Evolutionary conservation across 1,140 invertebrate genomes (phyloP).

Genomic region (Lepidurus arcticus): DNA sequence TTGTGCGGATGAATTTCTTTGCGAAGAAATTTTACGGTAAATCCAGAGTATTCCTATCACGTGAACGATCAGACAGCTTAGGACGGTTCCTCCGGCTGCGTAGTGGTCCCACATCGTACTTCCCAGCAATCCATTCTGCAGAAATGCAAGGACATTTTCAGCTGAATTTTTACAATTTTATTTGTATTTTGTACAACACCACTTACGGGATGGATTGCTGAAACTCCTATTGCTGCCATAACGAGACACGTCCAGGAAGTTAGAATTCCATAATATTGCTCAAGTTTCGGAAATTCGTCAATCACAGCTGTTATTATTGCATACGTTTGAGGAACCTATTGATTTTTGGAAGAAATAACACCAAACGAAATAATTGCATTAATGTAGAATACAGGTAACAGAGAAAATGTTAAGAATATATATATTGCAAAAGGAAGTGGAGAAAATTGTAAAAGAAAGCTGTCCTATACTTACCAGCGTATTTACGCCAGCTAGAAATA

Average conservation of each 20-base stretch:
- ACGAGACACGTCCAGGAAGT: neutral
- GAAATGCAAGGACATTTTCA: neutral
- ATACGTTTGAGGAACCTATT: slow-evolving; percentile 27
- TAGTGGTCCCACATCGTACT: slow-evolving; percentile 33
- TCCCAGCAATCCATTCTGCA: slow-evolving; percentile 25
- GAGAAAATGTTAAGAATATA: too few species aligned
- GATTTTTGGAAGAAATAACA: too few species aligned
- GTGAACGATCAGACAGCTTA: slow-evolving; percentile 32
- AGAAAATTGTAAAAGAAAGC: neutral
- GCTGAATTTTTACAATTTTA: neutral
- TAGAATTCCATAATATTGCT: neutral
- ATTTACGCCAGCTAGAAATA: slow-evolving; percentile 32
- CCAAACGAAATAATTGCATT: too few species aligned
- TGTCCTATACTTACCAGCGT: slow-evolving; percentile 22
- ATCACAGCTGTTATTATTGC: slow-evolving; percentile 22
- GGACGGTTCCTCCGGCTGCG: slow-evolving; percentile 30
- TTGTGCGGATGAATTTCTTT: neutral
- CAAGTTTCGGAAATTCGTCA: slow-evolving; percentile 28
- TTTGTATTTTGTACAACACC: neutral
- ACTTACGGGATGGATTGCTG: neutral
- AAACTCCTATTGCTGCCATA: neutral
- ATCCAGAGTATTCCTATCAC: slow-evolving; percentile 29
- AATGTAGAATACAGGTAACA: too few species aligned
- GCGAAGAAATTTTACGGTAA: slow-evolving; percentile 24
- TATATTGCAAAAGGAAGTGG: too few species aligned